These are phyloP conservation scores for Leucophora obtusa DNA, from an alignment of 2,888 invertebrate species.

Conservation along the genomic window DNA sequence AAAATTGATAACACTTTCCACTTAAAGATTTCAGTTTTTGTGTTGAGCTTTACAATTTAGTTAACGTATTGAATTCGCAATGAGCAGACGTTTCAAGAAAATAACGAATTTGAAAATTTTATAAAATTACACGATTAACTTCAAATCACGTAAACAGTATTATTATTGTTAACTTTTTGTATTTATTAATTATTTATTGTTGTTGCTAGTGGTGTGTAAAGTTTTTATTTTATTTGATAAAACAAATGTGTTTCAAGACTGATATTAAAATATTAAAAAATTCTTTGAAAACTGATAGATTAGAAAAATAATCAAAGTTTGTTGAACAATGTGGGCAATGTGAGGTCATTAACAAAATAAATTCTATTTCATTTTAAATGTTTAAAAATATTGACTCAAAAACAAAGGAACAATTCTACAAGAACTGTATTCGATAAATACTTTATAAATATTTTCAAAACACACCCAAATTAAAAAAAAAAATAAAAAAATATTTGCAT, in stretches of 20 bases:
- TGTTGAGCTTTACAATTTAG: slow-evolving; percentile 47
- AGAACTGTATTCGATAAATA: not conserved
- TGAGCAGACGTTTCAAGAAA: slow-evolving; percentile 28
- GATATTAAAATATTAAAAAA: slow-evolving; percentile 37
- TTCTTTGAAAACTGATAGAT: not conserved
- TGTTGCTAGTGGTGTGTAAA: slow-evolving; percentile 4
- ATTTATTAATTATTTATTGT: not conserved
- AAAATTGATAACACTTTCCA: slow-evolving; percentile 58
- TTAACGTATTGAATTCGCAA: slow-evolving; percentile 55
- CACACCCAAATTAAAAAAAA: not conserved
- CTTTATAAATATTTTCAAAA: not conserved
- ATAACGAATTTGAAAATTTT: slow-evolving; percentile 4
- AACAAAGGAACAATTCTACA: not conserved
- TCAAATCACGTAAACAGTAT: slow-evolving; percentile 18
- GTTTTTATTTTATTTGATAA: slow-evolving; percentile 51
- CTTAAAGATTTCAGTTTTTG: slow-evolving; percentile 50
- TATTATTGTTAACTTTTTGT: not conserved
- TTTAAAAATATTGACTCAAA: not conserved
- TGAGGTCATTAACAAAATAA: not conserved
- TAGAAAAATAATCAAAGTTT: not conserved
- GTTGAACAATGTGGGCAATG: not conserved
- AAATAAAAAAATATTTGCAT: not conserved
- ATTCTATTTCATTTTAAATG: not conserved
- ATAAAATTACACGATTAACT: slow-evolving; percentile 32
- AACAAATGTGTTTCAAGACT: slow-evolving; percentile 46